phyloP scores from a whole-genome alignment of 2,888 invertebrate genomes.

The Epinotia brunnichana region DNA sequence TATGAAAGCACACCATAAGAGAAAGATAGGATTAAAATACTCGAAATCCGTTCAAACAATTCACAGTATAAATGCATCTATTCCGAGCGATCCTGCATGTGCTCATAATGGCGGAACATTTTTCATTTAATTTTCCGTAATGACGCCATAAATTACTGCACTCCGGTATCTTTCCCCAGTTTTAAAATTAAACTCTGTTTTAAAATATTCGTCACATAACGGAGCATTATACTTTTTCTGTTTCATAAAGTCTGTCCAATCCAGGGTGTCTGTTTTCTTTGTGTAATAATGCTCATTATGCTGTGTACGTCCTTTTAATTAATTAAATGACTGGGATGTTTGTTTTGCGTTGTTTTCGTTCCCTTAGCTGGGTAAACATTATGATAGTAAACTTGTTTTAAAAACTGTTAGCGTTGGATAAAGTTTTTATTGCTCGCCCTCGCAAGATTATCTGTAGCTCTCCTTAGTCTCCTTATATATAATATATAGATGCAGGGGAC shows the following conservation, averaged over 20 bases:
- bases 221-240: constrained; percentile 37
- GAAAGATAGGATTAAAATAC: neutral
- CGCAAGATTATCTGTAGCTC: no score
- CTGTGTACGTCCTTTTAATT: constrained; percentile 13
- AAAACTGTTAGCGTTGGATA: neutral
- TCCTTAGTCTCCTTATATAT: no score
- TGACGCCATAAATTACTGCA: constrained; percentile 68
- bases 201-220: constrained; percentile 53
- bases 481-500: no score
- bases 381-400: neutral
- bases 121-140: constrained; percentile 72
- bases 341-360: neutral
- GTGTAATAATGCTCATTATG: constrained; percentile 6
- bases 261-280: constrained; percentile 5
- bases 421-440: no score
- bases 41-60: constrained; percentile 24
- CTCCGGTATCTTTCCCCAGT: constrained; percentile 68
- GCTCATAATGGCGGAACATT: constrained; percentile 54
- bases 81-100: constrained; percentile 42
- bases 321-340: constrained; percentile 20
- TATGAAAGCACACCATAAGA: no score
- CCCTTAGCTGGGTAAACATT: neutral
- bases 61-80: neutral
- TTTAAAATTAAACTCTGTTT: constrained; percentile 65
- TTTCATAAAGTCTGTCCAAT: constrained; percentile 30